These are phyloP conservation scores for Gonocerus acuteangulatus DNA, from an alignment of 2,888 invertebrate genomes.

Conservation along the genomic window DNA sequence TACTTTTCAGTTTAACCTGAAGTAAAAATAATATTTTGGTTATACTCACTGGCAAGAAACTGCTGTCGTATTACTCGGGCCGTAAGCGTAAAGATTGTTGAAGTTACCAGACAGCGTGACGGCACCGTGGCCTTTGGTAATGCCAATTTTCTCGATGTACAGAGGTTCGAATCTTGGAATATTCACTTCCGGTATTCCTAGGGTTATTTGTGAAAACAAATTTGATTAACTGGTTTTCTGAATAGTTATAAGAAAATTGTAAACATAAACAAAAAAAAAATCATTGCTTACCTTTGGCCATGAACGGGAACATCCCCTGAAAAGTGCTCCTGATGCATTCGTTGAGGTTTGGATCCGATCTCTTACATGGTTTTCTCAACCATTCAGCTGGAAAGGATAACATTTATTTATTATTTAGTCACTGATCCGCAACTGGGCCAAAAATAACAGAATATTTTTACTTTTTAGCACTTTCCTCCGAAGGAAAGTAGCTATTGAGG, in stretches of 20 bases:
- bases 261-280: background rate
- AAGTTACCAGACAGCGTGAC: slow-evolving; percentile 51
- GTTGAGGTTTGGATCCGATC: slow-evolving; percentile 49
- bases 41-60: slow-evolving; percentile 44
- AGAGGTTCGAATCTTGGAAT: slow-evolving; percentile 53
- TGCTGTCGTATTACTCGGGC: slow-evolving; percentile 52
- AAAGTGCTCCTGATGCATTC: slow-evolving; percentile 50
- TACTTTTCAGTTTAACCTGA: too few species aligned
- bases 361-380: slow-evolving; percentile 47
- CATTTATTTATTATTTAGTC: too few species aligned
- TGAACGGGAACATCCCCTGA: slow-evolving; percentile 50
- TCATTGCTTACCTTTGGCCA: slow-evolving; percentile 49
- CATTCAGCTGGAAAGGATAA: slow-evolving; percentile 50
- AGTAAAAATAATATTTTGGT: too few species aligned
- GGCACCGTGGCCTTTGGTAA: slow-evolving; percentile 52
- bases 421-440: too few species aligned
- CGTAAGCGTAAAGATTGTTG: slow-evolving; percentile 49
- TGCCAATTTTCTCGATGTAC: slow-evolving; percentile 48
- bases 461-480: too few species aligned
- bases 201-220: background rate
- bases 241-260: too few species aligned
- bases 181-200: slow-evolving; percentile 52
- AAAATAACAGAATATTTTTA: too few species aligned
- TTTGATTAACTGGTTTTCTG: too few species aligned
- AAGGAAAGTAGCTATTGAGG: too few species aligned